phyloP scores from a whole-genome alignment of 2,888 invertebrate genomes.

The Drosophila glabriapex region DNA sequence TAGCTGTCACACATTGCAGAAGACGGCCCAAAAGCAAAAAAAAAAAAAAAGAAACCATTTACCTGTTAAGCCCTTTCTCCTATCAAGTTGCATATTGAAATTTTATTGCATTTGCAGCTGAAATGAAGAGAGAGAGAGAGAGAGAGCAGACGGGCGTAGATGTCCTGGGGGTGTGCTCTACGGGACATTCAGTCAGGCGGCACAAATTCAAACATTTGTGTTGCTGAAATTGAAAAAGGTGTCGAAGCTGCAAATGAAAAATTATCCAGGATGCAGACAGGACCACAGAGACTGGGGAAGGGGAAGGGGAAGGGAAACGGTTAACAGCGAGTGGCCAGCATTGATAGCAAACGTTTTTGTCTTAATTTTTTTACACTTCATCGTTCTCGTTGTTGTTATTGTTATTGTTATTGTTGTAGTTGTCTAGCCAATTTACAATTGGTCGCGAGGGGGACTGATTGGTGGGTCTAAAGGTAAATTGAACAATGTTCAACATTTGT shows the following conservation, averaged over 20 bases:
- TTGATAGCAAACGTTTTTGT: conserved; percentile 68
- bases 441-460: background rate
- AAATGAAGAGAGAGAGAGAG: background rate
- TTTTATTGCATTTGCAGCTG: conserved; percentile 60
- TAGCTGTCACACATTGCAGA: conserved; percentile 62
- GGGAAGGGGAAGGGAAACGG: background rate
- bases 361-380: conserved; percentile 33
- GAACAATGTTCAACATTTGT: conserved; percentile 21
- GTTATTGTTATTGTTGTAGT: conserved; percentile 13
- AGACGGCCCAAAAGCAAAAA: conserved; percentile 14
- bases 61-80: conserved; percentile 31
- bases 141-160: background rate
- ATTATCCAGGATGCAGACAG: conserved; percentile 49
- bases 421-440: conserved; percentile 58
- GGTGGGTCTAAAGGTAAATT: background rate
- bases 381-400: background rate
- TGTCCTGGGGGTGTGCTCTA: background rate
- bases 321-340: conserved; percentile 40
- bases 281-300: background rate
- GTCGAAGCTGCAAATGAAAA: conserved; percentile 77
- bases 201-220: conserved; percentile 75
- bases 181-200: conserved; percentile 56
- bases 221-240: conserved; percentile 79
- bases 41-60: conserved; percentile 31
- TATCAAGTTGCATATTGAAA: conserved; percentile 70